phyloP scores from a whole-genome alignment of 2,797 vertebrate species.

The Poeciliopsis presidionis region DNA sequence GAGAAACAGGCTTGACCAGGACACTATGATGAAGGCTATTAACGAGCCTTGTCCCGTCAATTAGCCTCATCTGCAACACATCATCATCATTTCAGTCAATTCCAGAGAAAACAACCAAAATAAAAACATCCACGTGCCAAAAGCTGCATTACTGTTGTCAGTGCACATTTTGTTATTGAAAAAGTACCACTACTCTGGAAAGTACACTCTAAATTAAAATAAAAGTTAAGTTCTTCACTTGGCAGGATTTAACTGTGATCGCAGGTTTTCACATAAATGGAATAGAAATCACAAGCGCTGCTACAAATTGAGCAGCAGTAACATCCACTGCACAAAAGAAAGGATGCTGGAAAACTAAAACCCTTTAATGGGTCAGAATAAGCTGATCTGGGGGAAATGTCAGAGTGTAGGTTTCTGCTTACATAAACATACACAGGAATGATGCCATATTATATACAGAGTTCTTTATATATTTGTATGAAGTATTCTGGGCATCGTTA shows the following conservation, averaged over 20 bases:
- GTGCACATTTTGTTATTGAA: not conserved
- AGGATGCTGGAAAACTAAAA: conserved; percentile 12
- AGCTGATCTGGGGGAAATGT: conserved; percentile 21
- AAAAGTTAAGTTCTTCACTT: not conserved
- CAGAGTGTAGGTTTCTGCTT: conserved; percentile 18
- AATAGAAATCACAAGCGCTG: not conserved
- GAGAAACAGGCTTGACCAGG: not conserved
- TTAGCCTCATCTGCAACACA: not conserved
- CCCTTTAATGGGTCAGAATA: conserved; percentile 14
- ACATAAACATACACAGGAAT: conserved; percentile 59
- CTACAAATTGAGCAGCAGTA: conserved; percentile 7
- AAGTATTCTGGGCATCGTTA: not conserved
- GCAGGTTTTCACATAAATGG: not conserved
- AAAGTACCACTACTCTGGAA: not conserved
- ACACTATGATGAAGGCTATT: not conserved
- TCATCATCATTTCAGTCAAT: not conserved
- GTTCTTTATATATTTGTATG: conserved; percentile 14
- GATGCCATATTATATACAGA: conserved; percentile 25
- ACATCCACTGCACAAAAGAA: conserved; percentile 2
- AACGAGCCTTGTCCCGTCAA: not conserved
- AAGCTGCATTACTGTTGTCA: not conserved
- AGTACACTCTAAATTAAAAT: not conserved
- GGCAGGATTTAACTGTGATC: not conserved
- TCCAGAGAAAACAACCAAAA: not conserved
- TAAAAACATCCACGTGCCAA: not conserved